Conservation (phyloP, 2,797 vertebrate species). For the Botia almorhae region DNA sequence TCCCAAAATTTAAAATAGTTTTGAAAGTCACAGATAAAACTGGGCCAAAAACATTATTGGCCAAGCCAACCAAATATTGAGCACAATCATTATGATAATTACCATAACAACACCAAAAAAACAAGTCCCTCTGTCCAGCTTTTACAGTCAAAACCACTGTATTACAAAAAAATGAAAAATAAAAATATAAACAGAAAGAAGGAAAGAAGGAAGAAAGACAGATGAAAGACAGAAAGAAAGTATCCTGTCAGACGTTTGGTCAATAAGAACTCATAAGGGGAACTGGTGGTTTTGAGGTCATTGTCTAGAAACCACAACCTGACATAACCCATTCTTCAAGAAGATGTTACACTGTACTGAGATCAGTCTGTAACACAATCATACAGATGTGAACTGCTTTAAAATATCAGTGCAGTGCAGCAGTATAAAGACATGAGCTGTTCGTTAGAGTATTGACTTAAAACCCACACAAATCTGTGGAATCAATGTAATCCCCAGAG, state of each 20-base stretch:
- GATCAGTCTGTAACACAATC: slow-evolving; percentile 26
- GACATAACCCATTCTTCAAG: slow-evolving; percentile 21
- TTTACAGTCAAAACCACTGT: not conserved
- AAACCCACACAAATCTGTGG: slow-evolving; percentile 19
- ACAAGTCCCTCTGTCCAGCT: not conserved
- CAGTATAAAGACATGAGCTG: slow-evolving; percentile 17
- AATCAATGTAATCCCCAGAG: slow-evolving; percentile 26
- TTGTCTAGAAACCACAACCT: slow-evolving; percentile 32
- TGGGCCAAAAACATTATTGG: not conserved
- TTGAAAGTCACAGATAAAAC: not conserved
- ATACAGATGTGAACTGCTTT: not conserved
- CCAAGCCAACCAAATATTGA: not conserved
- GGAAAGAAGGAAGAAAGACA: not conserved
- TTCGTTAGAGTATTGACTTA: slow-evolving; percentile 37
- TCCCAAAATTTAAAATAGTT: not conserved
- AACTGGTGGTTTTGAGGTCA: not conserved
- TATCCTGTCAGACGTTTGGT: no score
- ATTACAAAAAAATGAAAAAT: not conserved
- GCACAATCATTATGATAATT: slow-evolving; percentile 1
- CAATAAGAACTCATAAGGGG: not conserved
- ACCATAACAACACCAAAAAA: not conserved
- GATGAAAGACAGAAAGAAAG: no score
- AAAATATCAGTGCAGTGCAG: slow-evolving; percentile 2
- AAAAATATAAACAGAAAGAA: not conserved
- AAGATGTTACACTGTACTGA: slow-evolving; percentile 6